Conservation (phyloP, 2,113 vertebrate genomes). For the Tragelaphus strepsiceros region DNA sequence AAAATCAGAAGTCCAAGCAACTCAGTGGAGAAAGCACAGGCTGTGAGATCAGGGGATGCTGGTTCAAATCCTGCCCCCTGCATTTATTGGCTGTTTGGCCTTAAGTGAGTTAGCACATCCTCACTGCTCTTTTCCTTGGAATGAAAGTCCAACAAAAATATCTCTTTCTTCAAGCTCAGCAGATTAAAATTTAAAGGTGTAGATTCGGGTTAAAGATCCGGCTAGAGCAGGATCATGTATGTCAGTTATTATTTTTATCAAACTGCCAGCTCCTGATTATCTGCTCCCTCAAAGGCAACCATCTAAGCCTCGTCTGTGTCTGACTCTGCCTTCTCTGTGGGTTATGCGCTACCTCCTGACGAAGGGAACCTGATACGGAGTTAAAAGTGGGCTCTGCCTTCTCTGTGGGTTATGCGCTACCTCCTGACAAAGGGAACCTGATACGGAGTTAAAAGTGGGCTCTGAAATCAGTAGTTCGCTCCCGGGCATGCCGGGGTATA, state of each 20-base stretch:
- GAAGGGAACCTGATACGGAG: neutral
- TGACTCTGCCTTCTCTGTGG: neutral
- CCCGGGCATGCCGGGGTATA: neutral
- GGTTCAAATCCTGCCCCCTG: neutral
- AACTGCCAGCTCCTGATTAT: neutral
- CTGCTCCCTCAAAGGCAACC: neutral
- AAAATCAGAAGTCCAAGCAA: neutral
- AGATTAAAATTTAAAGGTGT: neutral
- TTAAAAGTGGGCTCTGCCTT: too few species aligned
- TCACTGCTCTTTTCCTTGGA: neutral
- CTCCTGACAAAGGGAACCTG: neutral
- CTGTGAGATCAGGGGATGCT: neutral
- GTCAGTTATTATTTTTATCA: slow-evolving; percentile 3
- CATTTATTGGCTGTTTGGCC: neutral
- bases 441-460: neutral
- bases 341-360: neutral
- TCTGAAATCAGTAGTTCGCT: neutral
- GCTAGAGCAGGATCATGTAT: neutral
- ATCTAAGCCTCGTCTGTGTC: neutral
- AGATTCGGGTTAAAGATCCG: neutral
- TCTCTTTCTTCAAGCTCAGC: neutral
- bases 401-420: neutral
- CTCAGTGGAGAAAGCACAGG: neutral
- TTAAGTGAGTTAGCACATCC: neutral
- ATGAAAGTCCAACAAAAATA: neutral